These are phyloP conservation scores for Leptocoma aspasia DNA, from an alignment of 2,113 vertebrate genomes.

Conservation along the genomic window DNA sequence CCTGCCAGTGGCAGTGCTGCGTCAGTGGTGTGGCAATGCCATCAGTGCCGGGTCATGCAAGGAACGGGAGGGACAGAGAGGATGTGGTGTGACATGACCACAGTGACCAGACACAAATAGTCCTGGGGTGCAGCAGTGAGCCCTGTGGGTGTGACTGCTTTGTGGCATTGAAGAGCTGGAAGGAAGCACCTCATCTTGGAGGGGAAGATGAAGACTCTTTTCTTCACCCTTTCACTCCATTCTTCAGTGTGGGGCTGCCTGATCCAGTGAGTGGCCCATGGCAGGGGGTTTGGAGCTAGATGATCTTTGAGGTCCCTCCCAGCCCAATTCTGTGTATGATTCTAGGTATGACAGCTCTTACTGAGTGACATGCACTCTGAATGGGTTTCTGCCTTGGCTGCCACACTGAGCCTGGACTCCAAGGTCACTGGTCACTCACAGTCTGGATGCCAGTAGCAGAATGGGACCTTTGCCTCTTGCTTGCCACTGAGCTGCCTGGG, in stretches of 20 bases:
- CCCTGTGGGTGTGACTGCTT: not conserved
- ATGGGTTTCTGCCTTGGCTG: not conserved
- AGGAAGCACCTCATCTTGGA: not conserved
- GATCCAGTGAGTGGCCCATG: not conserved
- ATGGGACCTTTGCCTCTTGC: not conserved
- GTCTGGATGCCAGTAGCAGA: not conserved
- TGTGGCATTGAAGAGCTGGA: not conserved
- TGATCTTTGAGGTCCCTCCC: not conserved
- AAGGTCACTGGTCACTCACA: not conserved
- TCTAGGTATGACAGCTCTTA: not conserved
- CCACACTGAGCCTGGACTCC: not conserved
- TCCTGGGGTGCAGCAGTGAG: not conserved
- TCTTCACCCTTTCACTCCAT: not conserved
- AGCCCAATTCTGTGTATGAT: not conserved
- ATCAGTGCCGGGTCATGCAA: rapidly evolving
- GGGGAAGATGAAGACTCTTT: not conserved
- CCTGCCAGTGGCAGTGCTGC: not conserved
- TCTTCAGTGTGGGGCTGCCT: not conserved
- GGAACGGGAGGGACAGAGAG: not conserved
- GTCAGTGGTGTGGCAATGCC: not conserved
- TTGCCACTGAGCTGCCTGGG: not conserved
- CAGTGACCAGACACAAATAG: not conserved
- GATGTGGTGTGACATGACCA: not conserved
- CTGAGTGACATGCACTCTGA: not conserved
- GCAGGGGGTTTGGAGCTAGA: not conserved